A percentile compares a stretch with the other conserved stretches of the same genome.
phyloP scores from a whole-genome alignment of 2,113 vertebrate species.

The Aramus guarauna region DNA sequence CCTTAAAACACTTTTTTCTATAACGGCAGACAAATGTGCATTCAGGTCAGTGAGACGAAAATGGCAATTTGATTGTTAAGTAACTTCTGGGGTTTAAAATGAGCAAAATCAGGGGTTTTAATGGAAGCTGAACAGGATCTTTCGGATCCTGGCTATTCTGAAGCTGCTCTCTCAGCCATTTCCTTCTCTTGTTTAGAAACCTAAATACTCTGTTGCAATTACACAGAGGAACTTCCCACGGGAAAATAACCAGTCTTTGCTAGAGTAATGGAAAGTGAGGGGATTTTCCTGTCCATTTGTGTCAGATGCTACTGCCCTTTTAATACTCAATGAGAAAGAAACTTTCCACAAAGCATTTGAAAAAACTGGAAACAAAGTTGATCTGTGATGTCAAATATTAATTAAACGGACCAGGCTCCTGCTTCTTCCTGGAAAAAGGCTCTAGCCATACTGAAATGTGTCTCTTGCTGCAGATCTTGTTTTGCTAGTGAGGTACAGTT shows the following conservation, averaged over 20 bases:
- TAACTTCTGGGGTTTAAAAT: background rate
- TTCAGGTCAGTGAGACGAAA: background rate
- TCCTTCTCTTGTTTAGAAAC: background rate
- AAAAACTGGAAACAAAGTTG: background rate
- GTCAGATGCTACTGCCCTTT: background rate
- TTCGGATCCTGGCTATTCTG: background rate
- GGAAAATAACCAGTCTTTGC: background rate
- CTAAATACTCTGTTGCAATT: background rate
- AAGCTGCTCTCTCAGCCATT: background rate
- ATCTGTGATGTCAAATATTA: background rate
- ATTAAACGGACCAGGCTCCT: background rate
- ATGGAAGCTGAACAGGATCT: background rate
- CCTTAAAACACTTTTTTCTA: background rate
- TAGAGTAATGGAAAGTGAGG: background rate
- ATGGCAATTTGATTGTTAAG: background rate
- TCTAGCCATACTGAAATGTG: background rate
- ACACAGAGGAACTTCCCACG: background rate
- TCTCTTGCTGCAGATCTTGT: background rate
- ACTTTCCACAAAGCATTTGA: background rate
- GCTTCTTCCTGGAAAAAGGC: background rate
- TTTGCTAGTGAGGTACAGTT: background rate
- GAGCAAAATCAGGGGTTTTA: background rate
- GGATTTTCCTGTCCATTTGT: background rate
- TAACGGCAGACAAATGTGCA: background rate
- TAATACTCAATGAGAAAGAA: background rate